Evolutionary conservation across 64 coral and sea anemone species (phyloP).

Genomic region (Stichodactyla mertensii): DNA sequence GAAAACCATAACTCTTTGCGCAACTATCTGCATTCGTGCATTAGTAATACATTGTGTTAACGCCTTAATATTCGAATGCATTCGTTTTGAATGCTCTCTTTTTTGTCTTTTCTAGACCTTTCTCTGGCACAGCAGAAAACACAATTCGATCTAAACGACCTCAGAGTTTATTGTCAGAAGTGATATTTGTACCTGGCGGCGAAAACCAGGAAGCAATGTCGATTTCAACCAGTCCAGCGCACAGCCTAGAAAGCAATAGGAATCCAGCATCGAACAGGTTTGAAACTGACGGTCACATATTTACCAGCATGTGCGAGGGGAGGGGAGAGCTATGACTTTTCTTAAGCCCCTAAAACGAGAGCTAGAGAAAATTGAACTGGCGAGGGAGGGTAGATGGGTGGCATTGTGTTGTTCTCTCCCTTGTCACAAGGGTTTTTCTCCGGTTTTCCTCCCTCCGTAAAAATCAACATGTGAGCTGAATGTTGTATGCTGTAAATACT

Average conservation of each 20-base stretch:
- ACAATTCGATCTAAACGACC: conserved; percentile 55
- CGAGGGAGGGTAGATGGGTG: too few species aligned
- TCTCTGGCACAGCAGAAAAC: conserved; percentile 70
- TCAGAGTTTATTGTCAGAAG: conserved; percentile 79
- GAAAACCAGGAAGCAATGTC: conserved; percentile 4
- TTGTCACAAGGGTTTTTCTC: too few species aligned
- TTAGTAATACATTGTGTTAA: background rate
- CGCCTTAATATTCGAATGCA: background rate
- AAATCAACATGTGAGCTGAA: too few species aligned
- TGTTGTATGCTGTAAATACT: too few species aligned
- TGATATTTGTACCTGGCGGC: conserved; percentile 51
- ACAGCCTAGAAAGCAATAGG: background rate
- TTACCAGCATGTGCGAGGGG: too few species aligned
- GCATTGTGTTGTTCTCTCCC: too few species aligned
- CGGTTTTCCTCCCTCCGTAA: too few species aligned
- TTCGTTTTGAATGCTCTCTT: background rate
- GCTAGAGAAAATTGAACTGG: too few species aligned
- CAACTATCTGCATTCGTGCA: background rate
- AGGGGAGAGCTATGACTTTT: too few species aligned
- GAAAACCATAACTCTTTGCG: too few species aligned
- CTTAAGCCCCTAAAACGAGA: too few species aligned
- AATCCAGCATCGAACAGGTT: background rate
- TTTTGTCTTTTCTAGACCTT: conserved; percentile 30
- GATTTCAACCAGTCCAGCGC: conserved; percentile 17
- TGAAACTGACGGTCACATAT: background rate